A percentile compares a stretch with the other conserved stretches of the same genome.
Evolutionary conservation across 2,888 invertebrate genomes (phyloP).

Genomic region (Tetragonula carbonaria): DNA sequence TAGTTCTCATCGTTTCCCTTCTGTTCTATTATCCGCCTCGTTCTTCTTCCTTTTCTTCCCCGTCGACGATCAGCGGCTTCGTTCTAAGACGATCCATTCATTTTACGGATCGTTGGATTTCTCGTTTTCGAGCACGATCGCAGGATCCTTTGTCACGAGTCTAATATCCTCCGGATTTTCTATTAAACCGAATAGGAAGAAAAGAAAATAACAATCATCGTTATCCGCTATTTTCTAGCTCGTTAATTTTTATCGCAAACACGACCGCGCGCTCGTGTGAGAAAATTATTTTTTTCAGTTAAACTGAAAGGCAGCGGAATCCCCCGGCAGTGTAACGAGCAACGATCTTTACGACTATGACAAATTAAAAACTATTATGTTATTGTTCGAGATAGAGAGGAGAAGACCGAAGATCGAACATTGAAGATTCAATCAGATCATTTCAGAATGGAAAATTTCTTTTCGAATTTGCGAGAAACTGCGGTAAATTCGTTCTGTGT

Average conservation of each 20-base stretch:
- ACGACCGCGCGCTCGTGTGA: neutral
- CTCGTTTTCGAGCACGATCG: neutral
- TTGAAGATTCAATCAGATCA: too few species aligned
- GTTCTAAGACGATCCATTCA: neutral
- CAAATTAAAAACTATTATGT: neutral
- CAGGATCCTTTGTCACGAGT: neutral
- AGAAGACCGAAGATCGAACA: too few species aligned
- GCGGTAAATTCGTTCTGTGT: too few species aligned
- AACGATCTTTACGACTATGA: neutral
- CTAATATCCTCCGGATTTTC: neutral
- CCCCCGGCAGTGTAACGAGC: neutral
- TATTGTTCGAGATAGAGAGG: neutral
- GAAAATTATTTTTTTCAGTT: neutral
- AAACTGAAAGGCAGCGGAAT: neutral
- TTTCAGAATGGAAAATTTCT: too few species aligned
- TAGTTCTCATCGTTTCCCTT: too few species aligned
- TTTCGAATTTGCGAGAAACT: too few species aligned
- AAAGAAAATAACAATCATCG: neutral
- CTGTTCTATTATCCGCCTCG: neutral
- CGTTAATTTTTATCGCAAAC: neutral
- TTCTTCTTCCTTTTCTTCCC: neutral
- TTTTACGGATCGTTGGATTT: constrained; percentile 5
- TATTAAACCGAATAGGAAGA: neutral
- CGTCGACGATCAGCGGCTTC: neutral
- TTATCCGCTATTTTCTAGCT: neutral